phyloP scores from a whole-genome alignment of 2,888 invertebrate genomes.

The Pyrrhia umbra region DNA sequence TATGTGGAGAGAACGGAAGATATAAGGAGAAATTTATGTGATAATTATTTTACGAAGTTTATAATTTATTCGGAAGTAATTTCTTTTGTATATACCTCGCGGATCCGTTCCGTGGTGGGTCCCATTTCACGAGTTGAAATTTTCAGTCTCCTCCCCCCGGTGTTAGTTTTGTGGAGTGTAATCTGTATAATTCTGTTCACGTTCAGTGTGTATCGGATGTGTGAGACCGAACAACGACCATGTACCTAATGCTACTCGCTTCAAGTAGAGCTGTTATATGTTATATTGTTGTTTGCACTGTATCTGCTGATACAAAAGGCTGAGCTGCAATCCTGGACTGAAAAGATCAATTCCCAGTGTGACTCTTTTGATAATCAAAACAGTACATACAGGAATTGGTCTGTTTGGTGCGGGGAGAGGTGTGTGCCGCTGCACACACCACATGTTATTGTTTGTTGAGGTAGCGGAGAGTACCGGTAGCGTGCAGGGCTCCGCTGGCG shows the following conservation, averaged over 20 bases:
- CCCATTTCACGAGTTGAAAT: conserved; percentile 73
- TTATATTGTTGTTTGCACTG: conserved; percentile 84
- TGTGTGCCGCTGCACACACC: conserved; percentile 66
- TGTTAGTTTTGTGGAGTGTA: conserved; percentile 80
- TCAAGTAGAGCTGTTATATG: conserved; percentile 84
- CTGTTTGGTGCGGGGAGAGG: conserved; percentile 62
- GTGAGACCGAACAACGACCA: conserved; percentile 77
- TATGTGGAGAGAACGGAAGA: conserved; percentile 84
- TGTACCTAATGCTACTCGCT: conserved; percentile 86
- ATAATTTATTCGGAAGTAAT: conserved; percentile 89
- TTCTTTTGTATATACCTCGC: conserved; percentile 86
- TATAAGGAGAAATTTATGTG: conserved; percentile 89
- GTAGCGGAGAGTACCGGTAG: conserved; percentile 72
- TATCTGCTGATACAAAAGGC: conserved; percentile 75
- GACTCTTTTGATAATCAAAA: conserved; percentile 73
- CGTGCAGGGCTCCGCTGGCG: conserved; percentile 57
- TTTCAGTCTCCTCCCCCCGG: conserved; percentile 74
- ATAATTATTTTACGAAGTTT: conserved; percentile 90
- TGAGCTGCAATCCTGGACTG: conserved; percentile 63
- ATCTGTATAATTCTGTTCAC: conserved; percentile 77
- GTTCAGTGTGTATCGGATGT: conserved; percentile 80
- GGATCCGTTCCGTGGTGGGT: conserved; percentile 70
- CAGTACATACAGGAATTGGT: conserved; percentile 64
- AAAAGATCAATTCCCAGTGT: conserved; percentile 65
- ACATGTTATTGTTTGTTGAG: conserved; percentile 85